These are phyloP conservation scores for Halichoerus grypus DNA, from an alignment of 2,113 vertebrate genomes.

Conservation along the genomic window DNA sequence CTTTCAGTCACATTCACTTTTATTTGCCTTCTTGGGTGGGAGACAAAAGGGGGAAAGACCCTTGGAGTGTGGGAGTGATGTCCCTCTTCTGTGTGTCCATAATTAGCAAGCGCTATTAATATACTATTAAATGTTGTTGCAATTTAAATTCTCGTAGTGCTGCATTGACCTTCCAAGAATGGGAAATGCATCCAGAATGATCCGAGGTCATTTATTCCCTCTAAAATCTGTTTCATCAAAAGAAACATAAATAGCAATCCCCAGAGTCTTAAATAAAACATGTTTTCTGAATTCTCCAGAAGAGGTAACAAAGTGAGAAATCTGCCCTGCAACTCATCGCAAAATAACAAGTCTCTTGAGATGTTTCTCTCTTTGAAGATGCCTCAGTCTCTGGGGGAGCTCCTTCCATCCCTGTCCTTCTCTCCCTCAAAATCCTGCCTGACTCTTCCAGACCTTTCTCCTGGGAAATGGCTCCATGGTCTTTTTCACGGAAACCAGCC, in stretches of 20 bases:
- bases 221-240: conserved; percentile 3
- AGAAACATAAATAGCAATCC: background rate
- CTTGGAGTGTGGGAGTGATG: background rate
- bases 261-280: background rate
- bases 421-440: background rate
- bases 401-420: background rate
- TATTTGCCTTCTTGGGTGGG: background rate
- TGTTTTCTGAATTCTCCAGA: background rate
- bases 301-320: background rate
- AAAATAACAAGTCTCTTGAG: background rate
- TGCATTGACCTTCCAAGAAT: background rate
- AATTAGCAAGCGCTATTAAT: background rate
- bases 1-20: background rate
- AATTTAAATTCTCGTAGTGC: background rate
- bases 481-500: background rate
- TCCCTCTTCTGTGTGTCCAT: background rate
- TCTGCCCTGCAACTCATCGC: background rate
- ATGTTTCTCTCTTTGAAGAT: background rate
- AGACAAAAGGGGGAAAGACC: background rate
- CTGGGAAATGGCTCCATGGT: background rate
- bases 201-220: background rate
- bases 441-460: background rate
- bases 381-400: background rate
- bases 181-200: background rate
- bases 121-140: background rate